A percentile compares a stretch with the other conserved stretches of the same genome.
Conservation (phyloP, 2,888 invertebrate genomes). For the Diaprepes abbreviatus region DNA sequence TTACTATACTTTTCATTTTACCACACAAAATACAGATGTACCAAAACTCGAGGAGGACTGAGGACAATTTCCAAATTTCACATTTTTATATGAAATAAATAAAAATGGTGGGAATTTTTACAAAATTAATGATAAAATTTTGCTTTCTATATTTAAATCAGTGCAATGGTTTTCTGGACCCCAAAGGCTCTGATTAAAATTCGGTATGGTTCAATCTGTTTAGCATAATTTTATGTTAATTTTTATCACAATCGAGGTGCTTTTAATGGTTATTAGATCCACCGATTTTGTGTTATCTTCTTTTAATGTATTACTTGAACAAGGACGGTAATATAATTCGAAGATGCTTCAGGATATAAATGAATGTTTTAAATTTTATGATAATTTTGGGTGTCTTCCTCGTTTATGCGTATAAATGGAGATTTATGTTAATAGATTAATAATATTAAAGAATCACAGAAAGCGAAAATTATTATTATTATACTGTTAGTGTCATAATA, state of each 20-base stretch:
- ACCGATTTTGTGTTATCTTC: no score
- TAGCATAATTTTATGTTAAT: not conserved
- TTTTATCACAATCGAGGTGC: no score
- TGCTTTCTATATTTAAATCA: conserved; percentile 49
- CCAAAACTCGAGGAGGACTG: conserved; percentile 41
- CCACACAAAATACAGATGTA: conserved; percentile 18
- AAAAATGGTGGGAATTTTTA: conserved; percentile 38
- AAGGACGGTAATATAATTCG: no score
- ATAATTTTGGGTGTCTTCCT: conserved; percentile 13
- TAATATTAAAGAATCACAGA: conserved; percentile 4
- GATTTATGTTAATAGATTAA: not conserved
- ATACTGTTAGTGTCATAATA: conserved; percentile 3
- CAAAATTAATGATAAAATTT: conserved; percentile 21
- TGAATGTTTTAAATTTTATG: not conserved
- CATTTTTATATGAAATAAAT: conserved; percentile 35
- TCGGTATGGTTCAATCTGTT: conserved; percentile 25
- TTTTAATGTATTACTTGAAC: no score
- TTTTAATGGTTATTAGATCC: no score
- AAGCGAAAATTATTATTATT: not conserved
- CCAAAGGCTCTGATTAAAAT: conserved; percentile 29
- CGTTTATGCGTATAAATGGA: not conserved
- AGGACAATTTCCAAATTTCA: conserved; percentile 30
- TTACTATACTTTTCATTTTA: conserved; percentile 48
- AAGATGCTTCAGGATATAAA: no score
- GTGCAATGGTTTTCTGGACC: conserved; percentile 37